These are phyloP conservation scores for Adineta ricciae DNA, from an alignment of 2,888 invertebrate genomes.

Conservation along the genomic window DNA sequence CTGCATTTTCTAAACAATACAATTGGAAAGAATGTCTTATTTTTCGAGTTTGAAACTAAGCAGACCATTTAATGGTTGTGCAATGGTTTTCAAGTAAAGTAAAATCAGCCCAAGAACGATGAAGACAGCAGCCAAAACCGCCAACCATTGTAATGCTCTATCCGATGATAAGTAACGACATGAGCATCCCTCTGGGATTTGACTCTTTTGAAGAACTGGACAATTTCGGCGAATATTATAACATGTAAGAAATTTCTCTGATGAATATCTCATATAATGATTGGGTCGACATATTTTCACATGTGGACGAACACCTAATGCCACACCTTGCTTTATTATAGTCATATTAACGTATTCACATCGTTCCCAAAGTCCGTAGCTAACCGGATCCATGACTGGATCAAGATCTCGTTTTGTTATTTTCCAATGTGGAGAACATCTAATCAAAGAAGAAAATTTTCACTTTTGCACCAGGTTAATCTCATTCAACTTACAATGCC, in stretches of 20 bases:
- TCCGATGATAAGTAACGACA: neutral
- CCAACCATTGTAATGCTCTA: slow-evolving; percentile 11
- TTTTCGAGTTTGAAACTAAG: too few species aligned
- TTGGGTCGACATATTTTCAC: neutral
- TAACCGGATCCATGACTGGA: neutral
- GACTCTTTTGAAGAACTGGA: neutral
- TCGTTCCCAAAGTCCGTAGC: slow-evolving; percentile 10
- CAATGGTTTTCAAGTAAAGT: neutral
- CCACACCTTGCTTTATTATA: neutral
- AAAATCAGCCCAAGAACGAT: neutral
- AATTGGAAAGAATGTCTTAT: neutral
- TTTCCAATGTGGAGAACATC: neutral
- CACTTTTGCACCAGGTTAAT: too few species aligned
- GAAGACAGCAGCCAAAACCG: neutral
- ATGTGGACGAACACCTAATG: neutral
- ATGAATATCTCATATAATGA: neutral
- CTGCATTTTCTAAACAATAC: neutral
- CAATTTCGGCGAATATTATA: neutral
- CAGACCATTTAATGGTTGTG: neutral
- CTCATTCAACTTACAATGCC: neutral
- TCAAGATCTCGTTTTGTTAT: neutral
- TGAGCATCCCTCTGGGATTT: neutral
- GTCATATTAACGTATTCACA: neutral
- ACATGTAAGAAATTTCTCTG: neutral
- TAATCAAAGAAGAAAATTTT: neutral